Conservation (phyloP, 37 sponge, comb jelly and placozoan genomes). For the Diacarnus erythraeanus region DNA sequence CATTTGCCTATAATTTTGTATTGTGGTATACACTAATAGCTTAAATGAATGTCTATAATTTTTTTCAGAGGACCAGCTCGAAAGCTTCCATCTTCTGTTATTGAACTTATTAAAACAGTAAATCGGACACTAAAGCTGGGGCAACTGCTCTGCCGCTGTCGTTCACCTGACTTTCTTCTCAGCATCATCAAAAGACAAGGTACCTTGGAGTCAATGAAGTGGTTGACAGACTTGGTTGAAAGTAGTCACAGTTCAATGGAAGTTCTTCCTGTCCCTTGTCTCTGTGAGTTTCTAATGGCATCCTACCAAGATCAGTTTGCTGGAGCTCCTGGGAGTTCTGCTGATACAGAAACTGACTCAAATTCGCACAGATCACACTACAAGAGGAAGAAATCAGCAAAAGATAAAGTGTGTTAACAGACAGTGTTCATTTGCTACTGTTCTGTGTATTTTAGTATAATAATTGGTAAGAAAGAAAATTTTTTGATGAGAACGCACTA, state of each 20-base stretch:
- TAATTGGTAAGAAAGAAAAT: too few species aligned
- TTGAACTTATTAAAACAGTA: slow-evolving; percentile 76
- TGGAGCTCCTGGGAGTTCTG: slow-evolving; percentile 6
- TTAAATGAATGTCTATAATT: too few species aligned
- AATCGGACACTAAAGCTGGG: slow-evolving; percentile 69
- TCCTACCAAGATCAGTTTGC: slow-evolving; percentile 52
- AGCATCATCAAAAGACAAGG: slow-evolving; percentile 94
- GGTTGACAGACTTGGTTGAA: slow-evolving; percentile 94
- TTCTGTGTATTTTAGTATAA: neutral
- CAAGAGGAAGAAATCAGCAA: slow-evolving; percentile 51
- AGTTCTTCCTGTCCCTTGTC: slow-evolving; percentile 89
- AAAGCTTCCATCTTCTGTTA: slow-evolving; percentile 64
- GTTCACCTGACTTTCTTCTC: slow-evolving; percentile 96
- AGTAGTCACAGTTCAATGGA: slow-evolving; percentile 87
- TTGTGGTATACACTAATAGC: too few species aligned
- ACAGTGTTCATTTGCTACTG: too few species aligned
- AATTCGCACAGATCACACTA: slow-evolving; percentile 55
- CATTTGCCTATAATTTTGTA: too few species aligned
- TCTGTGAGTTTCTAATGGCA: slow-evolving; percentile 97
- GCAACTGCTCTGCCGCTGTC: slow-evolving; percentile 80
- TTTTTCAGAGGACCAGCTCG: slow-evolving; percentile 81
- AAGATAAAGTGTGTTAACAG: slow-evolving; percentile 69
- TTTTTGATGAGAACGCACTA: too few species aligned
- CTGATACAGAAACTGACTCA: slow-evolving; percentile 33
- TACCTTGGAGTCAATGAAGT: slow-evolving; percentile 86